phyloP scores from a whole-genome alignment of 92 coral and sea anemone species.

The Plumapathes pennacea region DNA sequence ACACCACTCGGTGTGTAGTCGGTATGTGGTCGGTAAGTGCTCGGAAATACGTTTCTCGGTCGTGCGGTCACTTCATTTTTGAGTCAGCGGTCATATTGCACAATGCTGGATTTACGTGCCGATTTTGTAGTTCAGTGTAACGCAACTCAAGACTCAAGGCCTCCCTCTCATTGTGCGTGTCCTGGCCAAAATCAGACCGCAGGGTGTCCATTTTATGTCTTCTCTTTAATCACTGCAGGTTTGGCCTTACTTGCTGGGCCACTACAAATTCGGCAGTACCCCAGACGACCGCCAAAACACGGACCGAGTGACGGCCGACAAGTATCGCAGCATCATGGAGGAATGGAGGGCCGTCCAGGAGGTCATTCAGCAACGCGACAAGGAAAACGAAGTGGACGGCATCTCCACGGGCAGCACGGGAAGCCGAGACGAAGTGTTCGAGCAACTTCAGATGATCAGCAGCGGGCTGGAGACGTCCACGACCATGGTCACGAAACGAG shows the following conservation, averaged over 20 bases:
- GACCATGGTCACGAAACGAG: slow-evolving; percentile 43
- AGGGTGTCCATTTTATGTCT: background rate
- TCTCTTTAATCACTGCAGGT: slow-evolving; percentile 43
- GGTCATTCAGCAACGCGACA: slow-evolving; percentile 70
- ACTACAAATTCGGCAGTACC: slow-evolving; percentile 89
- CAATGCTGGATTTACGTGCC: background rate
- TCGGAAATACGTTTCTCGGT: too few relatives aligned
- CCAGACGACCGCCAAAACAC: slow-evolving; percentile 66
- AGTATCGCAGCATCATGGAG: slow-evolving; percentile 65
- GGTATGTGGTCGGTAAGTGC: too few relatives aligned
- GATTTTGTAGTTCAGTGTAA: too few relatives aligned
- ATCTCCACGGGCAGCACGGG: slow-evolving; percentile 92
- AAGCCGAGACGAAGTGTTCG: slow-evolving; percentile 89
- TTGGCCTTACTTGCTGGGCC: slow-evolving; percentile 93
- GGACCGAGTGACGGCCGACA: slow-evolving; percentile 42
- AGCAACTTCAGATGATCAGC: slow-evolving; percentile 87
- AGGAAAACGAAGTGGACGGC: slow-evolving; percentile 85
- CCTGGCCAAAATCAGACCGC: background rate
- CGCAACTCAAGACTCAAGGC: too few relatives aligned
- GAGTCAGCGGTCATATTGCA: too few relatives aligned
- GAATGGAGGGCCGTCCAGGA: slow-evolving; percentile 94
- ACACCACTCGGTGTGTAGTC: too few relatives aligned
- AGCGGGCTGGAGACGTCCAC: slow-evolving; percentile 55
- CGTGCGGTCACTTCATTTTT: too few relatives aligned
- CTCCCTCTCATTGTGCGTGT: background rate